A percentile compares a stretch with the other conserved stretches of the same genome.
These are phyloP conservation scores for Agrypnus murinus DNA, from an alignment of 2,888 invertebrate species.

Conservation along the genomic window DNA sequence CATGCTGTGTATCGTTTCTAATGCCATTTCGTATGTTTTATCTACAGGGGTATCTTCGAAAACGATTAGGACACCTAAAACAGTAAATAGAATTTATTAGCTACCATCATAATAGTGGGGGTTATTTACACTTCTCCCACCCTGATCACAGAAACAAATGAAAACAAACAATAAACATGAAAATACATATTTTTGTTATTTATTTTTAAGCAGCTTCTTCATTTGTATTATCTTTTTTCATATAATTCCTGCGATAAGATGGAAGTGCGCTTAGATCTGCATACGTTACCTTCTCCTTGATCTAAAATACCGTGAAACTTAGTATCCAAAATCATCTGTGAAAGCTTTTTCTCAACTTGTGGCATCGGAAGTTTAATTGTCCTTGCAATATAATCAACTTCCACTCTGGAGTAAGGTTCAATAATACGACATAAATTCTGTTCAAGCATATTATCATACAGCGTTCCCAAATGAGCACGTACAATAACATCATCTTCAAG, in stretches of 20 bases:
- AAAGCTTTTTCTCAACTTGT: slow-evolving; percentile 98
- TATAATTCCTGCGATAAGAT: no score
- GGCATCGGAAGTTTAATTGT: slow-evolving; percentile 92
- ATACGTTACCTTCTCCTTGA: slow-evolving; percentile 94
- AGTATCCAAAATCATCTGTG: slow-evolving; percentile 99
- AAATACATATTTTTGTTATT: no score
- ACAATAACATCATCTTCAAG: slow-evolving; percentile 97
- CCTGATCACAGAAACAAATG: no score
- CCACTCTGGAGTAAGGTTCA: slow-evolving; percentile 98
- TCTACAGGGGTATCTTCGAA: slow-evolving; percentile 97
- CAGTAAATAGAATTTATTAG: slow-evolving; percentile 41
- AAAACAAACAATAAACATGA: no score
- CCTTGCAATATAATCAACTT: slow-evolving; percentile 93
- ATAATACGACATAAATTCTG: slow-evolving; percentile 99
- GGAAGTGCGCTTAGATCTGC: no score
- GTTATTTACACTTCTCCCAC: no score
- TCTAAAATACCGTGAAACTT: slow-evolving; percentile 98
- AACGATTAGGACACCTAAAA: slow-evolving; percentile 90
- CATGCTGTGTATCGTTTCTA: slow-evolving; percentile 99
- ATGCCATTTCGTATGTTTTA: slow-evolving; percentile 97
- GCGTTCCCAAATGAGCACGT: slow-evolving; percentile 94
- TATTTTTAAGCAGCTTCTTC: no score
- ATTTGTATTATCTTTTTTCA: no score
- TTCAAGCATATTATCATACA: slow-evolving; percentile 99
- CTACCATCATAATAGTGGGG: no score